phyloP scores from a whole-genome alignment of 2,888 invertebrate genomes.

The Xestia ashworthii region DNA sequence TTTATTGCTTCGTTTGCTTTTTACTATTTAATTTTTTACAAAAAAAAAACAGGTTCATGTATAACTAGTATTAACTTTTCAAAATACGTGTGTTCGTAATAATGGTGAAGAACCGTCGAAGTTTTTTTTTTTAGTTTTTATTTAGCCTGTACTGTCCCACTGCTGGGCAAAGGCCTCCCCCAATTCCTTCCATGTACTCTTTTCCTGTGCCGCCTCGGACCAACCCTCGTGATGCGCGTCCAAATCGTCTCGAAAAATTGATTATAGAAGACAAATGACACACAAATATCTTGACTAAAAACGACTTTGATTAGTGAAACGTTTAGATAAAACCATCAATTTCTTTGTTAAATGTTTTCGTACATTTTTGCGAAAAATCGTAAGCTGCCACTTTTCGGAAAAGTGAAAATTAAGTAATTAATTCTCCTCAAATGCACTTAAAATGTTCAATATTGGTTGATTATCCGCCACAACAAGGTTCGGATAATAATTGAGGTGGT shows the following conservation, averaged over 20 bases:
- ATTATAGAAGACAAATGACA: background rate
- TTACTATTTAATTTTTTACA: background rate
- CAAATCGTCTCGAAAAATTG: too few species aligned
- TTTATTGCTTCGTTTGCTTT: background rate
- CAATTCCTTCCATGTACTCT: too few species aligned
- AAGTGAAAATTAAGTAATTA: slow-evolving; percentile 1
- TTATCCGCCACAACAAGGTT: background rate
- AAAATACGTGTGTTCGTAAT: background rate
- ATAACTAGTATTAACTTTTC: background rate
- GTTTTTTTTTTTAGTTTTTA: too few species aligned
- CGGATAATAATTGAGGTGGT: background rate
- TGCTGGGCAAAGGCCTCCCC: too few species aligned
- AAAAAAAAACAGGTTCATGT: background rate
- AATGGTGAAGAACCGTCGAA: background rate
- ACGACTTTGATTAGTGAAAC: background rate
- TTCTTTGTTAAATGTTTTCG: background rate
- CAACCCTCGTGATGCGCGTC: too few species aligned
- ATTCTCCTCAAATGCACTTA: slow-evolving; percentile 4
- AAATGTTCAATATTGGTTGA: background rate
- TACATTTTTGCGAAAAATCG: background rate
- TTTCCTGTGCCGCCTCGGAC: too few species aligned
- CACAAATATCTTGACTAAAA: background rate
- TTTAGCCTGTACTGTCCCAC: too few species aligned
- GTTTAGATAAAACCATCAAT: background rate
- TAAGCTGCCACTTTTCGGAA: background rate